These are phyloP conservation scores for Pseudomyrmex cubaensis DNA, from an alignment of 1,140 invertebrate genomes.

Conservation along the genomic window DNA sequence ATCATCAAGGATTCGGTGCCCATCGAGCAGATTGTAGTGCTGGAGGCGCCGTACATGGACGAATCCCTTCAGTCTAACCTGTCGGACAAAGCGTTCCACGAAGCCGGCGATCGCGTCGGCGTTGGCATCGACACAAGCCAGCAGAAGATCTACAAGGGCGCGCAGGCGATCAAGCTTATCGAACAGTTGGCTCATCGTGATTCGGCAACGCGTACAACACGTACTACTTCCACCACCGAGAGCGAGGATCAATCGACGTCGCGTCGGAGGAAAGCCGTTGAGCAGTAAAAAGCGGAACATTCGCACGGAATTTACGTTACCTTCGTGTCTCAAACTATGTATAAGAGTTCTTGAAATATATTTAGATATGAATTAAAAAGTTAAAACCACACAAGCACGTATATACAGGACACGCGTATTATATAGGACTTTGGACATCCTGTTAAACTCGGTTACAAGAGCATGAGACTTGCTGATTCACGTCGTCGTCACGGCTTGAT, in stretches of 20 bases:
- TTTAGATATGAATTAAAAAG: slow-evolving; percentile 9
- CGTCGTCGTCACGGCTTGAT: not conserved
- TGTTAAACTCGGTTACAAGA: not conserved
- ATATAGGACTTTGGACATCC: slow-evolving; percentile 9
- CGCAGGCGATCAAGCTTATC: slow-evolving; percentile 74
- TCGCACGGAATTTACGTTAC: not conserved
- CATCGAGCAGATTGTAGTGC: slow-evolving; percentile 75
- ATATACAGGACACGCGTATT: too few species aligned
- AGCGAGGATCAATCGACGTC: slow-evolving; percentile 1
- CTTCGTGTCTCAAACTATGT: not conserved
- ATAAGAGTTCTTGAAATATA: slow-evolving; percentile 53
- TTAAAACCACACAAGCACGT: too few species aligned
- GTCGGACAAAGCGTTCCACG: slow-evolving; percentile 82
- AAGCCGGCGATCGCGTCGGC: slow-evolving; percentile 79
- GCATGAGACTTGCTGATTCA: slow-evolving; percentile 30
- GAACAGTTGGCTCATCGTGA: slow-evolving; percentile 61
- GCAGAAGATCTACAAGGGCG: slow-evolving; percentile 77
- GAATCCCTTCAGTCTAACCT: slow-evolving; percentile 78
- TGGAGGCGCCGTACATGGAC: slow-evolving; percentile 79
- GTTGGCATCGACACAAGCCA: slow-evolving; percentile 78
- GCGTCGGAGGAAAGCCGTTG: slow-evolving; percentile 1
- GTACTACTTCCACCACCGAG: too few species aligned
- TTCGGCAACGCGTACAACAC: not conserved
- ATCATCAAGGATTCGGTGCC: slow-evolving; percentile 80
- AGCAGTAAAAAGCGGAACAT: slow-evolving; percentile 1